A percentile compares a stretch with the other conserved stretches of the same genome.
These are phyloP conservation scores for Hydraecia micacea DNA, from an alignment of 2,888 invertebrate genomes.

Conservation along the genomic window DNA sequence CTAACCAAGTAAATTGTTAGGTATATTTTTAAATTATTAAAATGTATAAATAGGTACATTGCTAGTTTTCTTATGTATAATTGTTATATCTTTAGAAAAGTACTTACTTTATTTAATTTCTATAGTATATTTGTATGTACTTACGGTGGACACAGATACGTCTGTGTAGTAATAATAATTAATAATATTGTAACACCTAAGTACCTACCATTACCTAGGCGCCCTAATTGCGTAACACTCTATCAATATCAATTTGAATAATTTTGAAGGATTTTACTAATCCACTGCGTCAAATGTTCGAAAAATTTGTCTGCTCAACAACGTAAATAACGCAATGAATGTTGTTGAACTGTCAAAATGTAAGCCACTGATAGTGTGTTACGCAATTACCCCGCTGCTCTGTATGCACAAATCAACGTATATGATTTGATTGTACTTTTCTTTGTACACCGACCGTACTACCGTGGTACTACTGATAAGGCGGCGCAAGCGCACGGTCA, in stretches of 20 bases:
- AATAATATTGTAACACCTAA: not conserved
- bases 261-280: not conserved
- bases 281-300: not conserved
- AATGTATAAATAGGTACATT: not conserved
- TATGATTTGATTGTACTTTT: not conserved
- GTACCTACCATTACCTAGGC: not conserved
- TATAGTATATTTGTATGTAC: not conserved
- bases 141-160: not conserved
- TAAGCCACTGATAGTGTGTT: not conserved
- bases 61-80: not conserved
- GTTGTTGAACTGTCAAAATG: not conserved
- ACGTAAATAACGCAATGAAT: not conserved
- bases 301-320: not conserved
- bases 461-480: conserved; percentile 30
- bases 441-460: not conserved
- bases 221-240: not conserved
- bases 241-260: not conserved
- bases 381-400: not conserved
- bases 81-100: too few relatives aligned
- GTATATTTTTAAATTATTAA: too few relatives aligned
- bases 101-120: too few relatives aligned
- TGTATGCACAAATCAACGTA: not conserved
- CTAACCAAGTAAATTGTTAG: not conserved
- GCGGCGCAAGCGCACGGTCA: conserved; percentile 11
- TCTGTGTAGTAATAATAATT: too few relatives aligned